phyloP scores from a whole-genome alignment of 2,797 vertebrate species.

The Smutsia temminckii region DNA sequence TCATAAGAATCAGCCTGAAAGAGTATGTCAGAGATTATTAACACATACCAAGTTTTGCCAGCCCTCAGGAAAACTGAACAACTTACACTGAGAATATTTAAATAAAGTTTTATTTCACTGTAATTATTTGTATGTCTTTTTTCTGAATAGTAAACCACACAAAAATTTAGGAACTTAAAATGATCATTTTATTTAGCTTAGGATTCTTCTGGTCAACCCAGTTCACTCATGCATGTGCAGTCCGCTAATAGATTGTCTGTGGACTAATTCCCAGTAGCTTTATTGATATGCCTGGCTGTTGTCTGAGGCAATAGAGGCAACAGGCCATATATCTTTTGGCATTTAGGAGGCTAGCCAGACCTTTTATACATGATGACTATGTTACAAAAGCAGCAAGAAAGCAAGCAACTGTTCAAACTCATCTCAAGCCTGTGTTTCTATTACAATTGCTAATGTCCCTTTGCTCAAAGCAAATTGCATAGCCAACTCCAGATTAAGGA shows the following conservation, averaged over 20 bases:
- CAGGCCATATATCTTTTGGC: background rate
- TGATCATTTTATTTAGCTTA: background rate
- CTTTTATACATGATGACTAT: background rate
- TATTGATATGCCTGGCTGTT: background rate
- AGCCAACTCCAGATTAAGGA: background rate
- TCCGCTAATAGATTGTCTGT: background rate
- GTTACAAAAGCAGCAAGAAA: background rate
- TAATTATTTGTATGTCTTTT: background rate
- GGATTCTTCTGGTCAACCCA: background rate
- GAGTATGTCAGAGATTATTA: background rate
- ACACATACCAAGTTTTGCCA: background rate
- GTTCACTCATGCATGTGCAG: background rate
- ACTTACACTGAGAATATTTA: conserved; percentile 5
- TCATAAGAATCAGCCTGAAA: background rate
- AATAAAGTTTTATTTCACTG: conserved; percentile 47
- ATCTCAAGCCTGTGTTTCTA: background rate
- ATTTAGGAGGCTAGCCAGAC: background rate
- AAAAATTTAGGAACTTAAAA: background rate
- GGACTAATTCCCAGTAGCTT: background rate
- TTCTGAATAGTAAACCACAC: background rate
- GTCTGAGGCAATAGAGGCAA: background rate
- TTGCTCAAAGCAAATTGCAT: background rate
- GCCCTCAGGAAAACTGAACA: conserved; percentile 21
- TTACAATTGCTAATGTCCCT: background rate
- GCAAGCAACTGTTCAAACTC: background rate